These are phyloP conservation scores for Trematomus bernacchii DNA, from an alignment of 2,797 vertebrate species.

Conservation along the genomic window DNA sequence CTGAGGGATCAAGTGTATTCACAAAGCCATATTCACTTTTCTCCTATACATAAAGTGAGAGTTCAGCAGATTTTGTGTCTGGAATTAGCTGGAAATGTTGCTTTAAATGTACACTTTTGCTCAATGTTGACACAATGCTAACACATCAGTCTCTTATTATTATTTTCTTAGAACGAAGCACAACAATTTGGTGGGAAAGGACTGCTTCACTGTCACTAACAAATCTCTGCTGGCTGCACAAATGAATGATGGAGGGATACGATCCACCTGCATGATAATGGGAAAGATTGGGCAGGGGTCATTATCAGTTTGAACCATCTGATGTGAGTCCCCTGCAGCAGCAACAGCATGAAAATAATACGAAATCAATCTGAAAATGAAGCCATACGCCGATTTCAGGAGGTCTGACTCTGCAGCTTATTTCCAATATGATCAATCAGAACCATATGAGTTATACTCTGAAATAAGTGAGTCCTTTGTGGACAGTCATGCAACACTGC, in stretches of 20 bases:
- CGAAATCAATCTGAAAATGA: no score
- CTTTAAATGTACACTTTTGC: neutral
- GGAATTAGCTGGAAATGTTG: neutral
- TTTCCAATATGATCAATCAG: slow-evolving; percentile 2
- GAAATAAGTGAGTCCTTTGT: neutral
- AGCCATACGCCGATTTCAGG: neutral
- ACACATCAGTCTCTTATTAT: neutral
- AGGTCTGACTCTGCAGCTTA: slow-evolving; percentile 7
- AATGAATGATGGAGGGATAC: slow-evolving; percentile 6
- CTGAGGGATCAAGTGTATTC: slow-evolving; percentile 17
- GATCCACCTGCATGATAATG: slow-evolving; percentile 39
- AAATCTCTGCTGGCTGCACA: slow-evolving; percentile 1
- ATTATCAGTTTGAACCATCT: slow-evolving; percentile 17
- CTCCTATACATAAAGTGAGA: neutral
- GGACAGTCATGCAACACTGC: slow-evolving; percentile 10
- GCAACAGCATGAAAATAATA: neutral
- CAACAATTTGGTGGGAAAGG: neutral
- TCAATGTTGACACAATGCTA: neutral
- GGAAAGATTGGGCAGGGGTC: slow-evolving; percentile 15
- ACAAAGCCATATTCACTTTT: slow-evolving; percentile 8
- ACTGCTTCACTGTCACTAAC: neutral
- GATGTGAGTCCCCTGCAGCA: slow-evolving; percentile 23
- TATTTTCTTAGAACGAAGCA: neutral
- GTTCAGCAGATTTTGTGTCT: neutral
- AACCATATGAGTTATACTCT: slow-evolving; percentile 21